Conservation (phyloP, 2,113 vertebrate species). For the Platycercus adscitus region DNA sequence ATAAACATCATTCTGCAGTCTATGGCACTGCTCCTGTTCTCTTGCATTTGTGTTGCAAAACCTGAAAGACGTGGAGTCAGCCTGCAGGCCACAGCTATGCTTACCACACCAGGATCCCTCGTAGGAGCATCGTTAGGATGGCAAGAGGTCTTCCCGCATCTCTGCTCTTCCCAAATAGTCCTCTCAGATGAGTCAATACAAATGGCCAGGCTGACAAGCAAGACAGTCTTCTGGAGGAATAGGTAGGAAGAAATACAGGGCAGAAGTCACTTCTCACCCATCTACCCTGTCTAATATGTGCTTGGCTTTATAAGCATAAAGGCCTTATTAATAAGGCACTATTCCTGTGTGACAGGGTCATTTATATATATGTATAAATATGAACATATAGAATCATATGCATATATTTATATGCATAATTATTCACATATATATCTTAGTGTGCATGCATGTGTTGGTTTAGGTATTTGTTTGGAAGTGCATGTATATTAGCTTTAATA, state of each 20-base stretch:
- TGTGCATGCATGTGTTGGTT: too few species aligned
- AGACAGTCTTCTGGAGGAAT: not conserved
- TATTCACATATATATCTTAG: too few species aligned
- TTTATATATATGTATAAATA: too few species aligned
- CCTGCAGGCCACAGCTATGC: not conserved
- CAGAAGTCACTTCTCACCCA: not conserved
- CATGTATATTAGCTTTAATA: too few species aligned
- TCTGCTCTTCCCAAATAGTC: not conserved
- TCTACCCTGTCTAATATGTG: not conserved
- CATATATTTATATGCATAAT: too few species aligned
- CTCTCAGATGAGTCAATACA: not conserved
- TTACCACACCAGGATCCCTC: not conserved
- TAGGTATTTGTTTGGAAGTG: too few species aligned
- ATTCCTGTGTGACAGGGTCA: not conserved
- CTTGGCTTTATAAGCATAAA: not conserved
- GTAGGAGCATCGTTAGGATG: not conserved
- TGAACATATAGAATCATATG: too few species aligned
- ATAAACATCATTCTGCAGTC: not conserved
- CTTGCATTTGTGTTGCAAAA: not conserved
- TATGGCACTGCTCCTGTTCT: not conserved
- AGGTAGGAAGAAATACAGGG: not conserved
- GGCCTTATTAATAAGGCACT: not conserved
- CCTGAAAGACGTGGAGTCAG: not conserved
- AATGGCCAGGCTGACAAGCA: not conserved
- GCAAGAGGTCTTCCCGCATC: not conserved